Conservation (phyloP, 2,888 invertebrate species). For the Proisotoma minuta region DNA sequence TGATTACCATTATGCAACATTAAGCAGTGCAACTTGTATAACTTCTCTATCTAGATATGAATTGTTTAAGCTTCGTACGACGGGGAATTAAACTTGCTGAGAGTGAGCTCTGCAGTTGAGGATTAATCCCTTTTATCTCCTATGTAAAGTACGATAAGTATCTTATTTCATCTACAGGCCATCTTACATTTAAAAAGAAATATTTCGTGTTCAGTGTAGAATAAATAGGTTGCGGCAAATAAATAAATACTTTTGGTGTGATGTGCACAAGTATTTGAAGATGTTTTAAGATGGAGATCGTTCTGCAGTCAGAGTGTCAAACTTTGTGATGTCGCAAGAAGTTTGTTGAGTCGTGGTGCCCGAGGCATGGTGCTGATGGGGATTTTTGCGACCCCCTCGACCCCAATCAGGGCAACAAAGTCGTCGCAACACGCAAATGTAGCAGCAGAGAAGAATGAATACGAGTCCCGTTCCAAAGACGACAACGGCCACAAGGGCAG, state of each 20-base stretch:
- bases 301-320: conserved; percentile 44
- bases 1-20: conserved; percentile 1
- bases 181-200: too few relatives aligned
- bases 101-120: conserved; percentile 1
- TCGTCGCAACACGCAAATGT: conserved; percentile 62
- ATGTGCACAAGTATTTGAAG: too few relatives aligned
- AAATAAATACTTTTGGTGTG: background rate
- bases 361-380: conserved; percentile 32
- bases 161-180: too few relatives aligned
- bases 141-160: conserved; percentile 1
- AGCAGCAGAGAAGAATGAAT: conserved; percentile 62
- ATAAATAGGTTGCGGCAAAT: background rate
- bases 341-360: conserved; percentile 46
- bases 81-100: background rate
- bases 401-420: conserved; percentile 56
- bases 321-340: conserved; percentile 46
- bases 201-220: background rate
- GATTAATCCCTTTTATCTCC: background rate
- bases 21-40: background rate
- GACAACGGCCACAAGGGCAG: conserved; percentile 44
- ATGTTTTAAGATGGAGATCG: conserved; percentile 40
- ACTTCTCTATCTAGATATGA: background rate
- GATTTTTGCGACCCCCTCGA: conserved; percentile 40
- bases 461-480: conserved; percentile 53
- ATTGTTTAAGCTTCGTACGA: background rate